Evolutionary conservation across 1,140 invertebrate species (phyloP), one percentile per base, ranked within the genome.

Genomic region (Thaumetopoea pityocampa): DNA sequence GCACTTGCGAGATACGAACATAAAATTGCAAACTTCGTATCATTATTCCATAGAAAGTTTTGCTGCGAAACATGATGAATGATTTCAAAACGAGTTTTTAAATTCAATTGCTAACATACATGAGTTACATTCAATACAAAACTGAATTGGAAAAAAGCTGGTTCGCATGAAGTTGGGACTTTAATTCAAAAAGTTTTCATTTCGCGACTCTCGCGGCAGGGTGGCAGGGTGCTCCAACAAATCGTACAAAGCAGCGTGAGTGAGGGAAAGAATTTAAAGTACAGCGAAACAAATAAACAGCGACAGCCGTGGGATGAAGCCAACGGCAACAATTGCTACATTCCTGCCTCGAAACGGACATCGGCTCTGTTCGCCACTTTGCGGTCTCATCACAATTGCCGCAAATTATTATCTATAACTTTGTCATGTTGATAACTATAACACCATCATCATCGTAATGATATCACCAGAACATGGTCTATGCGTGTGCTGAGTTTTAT

Each of bases 101-200:
- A 52, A 51, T 53, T 59, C 45, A 74, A 70, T 56, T 69, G 67
- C 51, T 50, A 57, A 57, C 61, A 67, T 72, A 67, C 58, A 66
- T 44, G 65, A 62, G 57, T 72, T 71, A 67, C 67, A 70, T 71
- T 79, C 67, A 76, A 74, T 79, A 71, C 59, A 73, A 68, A 76
- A 58, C 48, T 52, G 51, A 69, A 72, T 60, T 48, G 59, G 45
- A 74, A 68, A 57, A 77, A 78, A 72, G 67, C 63, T 56, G 53
- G 19, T 47, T 55, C 42, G 49, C 47, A 45, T 57, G 35, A 62
- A 50, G 65, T 58, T 65, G 68, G 64, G 66, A 79, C 69, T 66
- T 72, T 76, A 76, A 78, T 83, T 76, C 72, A 76, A 74, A 78
- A 81, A 81, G 74, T 82, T 80, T 79, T 77, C 76, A 78, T 77